A percentile compares a stretch with the other conserved stretches of the same genome.
Conservation (phyloP, 1,140 invertebrate species). For the Macrotrachela quadricornifera region DNA sequence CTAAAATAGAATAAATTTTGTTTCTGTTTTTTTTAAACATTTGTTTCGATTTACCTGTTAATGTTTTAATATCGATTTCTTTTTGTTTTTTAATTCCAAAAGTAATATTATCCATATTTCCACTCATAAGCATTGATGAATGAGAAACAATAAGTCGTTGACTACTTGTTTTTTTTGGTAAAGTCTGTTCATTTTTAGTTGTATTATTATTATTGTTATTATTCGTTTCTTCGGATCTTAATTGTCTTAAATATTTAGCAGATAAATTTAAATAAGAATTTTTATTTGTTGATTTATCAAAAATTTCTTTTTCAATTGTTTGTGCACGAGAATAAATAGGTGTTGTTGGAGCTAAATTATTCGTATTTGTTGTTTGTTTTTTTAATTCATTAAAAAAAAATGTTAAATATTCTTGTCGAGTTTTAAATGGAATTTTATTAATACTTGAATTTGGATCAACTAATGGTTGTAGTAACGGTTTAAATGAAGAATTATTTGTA, state of each 20-base stretch:
- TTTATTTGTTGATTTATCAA: constrained; percentile 5
- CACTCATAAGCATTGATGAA: background rate
- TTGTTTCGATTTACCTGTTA: background rate
- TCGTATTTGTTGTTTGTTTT: too few species aligned
- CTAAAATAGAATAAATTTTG: too few species aligned
- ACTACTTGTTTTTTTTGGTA: background rate
- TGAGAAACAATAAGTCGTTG: background rate
- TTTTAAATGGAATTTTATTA: too few species aligned
- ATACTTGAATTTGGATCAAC: too few species aligned
- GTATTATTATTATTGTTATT: background rate
- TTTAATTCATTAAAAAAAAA: too few species aligned
- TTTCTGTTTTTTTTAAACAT: too few species aligned
- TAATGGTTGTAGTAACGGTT: too few species aligned
- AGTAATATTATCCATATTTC: background rate
- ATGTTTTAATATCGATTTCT: background rate
- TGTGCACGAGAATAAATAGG: too few species aligned
- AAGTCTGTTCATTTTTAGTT: background rate
- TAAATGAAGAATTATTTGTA: too few species aligned
- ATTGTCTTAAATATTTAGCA: constrained; percentile 1
- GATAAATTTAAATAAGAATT: constrained; percentile 2
- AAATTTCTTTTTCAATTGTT: constrained; percentile 1
- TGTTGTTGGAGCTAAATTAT: too few species aligned
- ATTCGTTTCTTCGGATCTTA: background rate
- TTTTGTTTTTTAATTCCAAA: background rate
- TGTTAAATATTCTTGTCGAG: too few species aligned